These are phyloP conservation scores for Sitophilus oryzae DNA, from an alignment of 1,140 invertebrate species.

Conservation along the genomic window DNA sequence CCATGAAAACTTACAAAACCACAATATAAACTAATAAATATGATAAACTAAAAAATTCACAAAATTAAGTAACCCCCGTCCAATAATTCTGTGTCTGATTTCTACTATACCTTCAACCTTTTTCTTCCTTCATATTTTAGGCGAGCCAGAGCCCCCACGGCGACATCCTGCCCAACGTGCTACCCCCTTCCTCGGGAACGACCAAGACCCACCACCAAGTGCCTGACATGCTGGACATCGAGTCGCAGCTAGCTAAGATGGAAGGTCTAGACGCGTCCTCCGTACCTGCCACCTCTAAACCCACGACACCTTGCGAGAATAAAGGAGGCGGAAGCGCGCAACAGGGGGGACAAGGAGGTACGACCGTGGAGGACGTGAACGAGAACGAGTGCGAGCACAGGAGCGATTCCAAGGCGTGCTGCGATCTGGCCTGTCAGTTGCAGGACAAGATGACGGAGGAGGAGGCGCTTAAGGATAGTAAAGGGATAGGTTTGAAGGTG, in stretches of 20 bases:
- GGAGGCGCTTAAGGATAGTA: too few relatives aligned
- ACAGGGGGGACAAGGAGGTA: not conserved
- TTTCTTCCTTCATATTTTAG: conserved; percentile 44
- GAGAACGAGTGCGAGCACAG: conserved; percentile 40
- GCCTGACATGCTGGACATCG: conserved; percentile 56
- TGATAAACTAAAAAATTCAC: too few relatives aligned
- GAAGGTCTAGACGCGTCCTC: conserved; percentile 46
- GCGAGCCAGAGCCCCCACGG: conserved; percentile 55
- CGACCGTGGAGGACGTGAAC: conserved; percentile 38
- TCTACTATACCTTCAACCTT: not conserved
- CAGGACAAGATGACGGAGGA: conserved; percentile 25
- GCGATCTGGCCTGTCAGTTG: conserved; percentile 36
- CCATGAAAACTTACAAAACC: too few relatives aligned
- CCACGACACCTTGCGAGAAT: not conserved
- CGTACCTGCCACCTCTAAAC: not conserved
- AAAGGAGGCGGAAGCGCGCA: not conserved
- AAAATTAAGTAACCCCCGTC: too few relatives aligned
- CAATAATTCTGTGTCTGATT: too few relatives aligned
- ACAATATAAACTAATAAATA: too few relatives aligned
- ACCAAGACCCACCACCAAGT: too few relatives aligned
- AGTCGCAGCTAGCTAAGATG: conserved; percentile 61
- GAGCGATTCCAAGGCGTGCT: conserved; percentile 34
- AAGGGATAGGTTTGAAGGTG: conserved; percentile 22
- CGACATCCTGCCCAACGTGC: conserved; percentile 31
- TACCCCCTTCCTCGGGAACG: conserved; percentile 32